Conservation (phyloP, 2,888 invertebrate genomes). For the Erannis defoliaria region DNA sequence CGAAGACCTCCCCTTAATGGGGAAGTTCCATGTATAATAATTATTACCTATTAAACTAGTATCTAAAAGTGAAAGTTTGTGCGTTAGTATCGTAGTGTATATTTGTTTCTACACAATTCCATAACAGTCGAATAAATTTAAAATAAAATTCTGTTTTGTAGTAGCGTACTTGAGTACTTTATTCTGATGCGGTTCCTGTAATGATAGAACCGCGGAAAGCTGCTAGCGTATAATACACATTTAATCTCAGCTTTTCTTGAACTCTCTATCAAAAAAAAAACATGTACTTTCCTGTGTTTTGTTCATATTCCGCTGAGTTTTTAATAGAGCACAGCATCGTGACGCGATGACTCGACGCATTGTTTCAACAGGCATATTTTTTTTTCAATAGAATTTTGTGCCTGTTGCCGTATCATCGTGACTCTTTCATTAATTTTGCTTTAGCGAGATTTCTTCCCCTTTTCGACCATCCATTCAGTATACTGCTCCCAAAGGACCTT, state of each 20-base stretch:
- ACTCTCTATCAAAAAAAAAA: conserved; percentile 8
- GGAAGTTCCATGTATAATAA: too few species aligned
- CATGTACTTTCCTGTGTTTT: conserved; percentile 16
- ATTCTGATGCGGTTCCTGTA: too few species aligned
- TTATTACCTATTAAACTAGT: too few species aligned
- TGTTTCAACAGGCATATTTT: conserved; percentile 58
- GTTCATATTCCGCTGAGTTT: conserved; percentile 36
- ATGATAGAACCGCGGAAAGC: too few species aligned
- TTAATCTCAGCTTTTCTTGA: not conserved
- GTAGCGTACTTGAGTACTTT: too few species aligned
- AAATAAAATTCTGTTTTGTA: too few species aligned
- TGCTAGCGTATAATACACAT: too few species aligned
- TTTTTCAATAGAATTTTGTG: conserved; percentile 56
- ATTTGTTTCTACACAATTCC: too few species aligned
- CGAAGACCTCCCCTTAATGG: too few species aligned
- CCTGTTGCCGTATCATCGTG: conserved; percentile 63
- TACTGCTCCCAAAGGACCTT: conserved; percentile 54
- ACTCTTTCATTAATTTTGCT: conserved; percentile 63
- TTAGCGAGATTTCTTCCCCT: conserved; percentile 58
- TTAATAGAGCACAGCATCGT: conserved; percentile 43
- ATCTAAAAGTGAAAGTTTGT: too few species aligned
- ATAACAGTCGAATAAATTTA: too few species aligned
- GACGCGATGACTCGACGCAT: conserved; percentile 53
- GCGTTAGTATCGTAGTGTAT: too few species aligned
- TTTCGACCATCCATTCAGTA: conserved; percentile 56